Conservation (phyloP, 2,888 invertebrate genomes). For the Cosmia trapezina region DNA sequence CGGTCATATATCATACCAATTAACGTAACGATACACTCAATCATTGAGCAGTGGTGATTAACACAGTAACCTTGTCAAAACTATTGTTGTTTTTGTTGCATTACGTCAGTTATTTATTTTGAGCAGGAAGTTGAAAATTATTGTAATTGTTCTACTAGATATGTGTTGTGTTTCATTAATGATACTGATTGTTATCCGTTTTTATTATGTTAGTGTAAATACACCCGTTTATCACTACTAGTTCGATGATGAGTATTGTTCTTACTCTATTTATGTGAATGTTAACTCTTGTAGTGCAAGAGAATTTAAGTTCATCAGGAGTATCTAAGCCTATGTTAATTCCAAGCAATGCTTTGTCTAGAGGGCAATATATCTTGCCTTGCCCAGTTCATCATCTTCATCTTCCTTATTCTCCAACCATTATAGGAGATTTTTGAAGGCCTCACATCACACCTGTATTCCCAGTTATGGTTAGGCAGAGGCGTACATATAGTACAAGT, state of each 20-base stretch:
- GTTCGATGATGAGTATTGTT: neutral
- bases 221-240: neutral
- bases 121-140: slow-evolving; percentile 51
- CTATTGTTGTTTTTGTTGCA: slow-evolving; percentile 51
- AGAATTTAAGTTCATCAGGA: neutral
- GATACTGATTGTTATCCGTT: slow-evolving; percentile 50
- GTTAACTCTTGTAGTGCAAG: neutral
- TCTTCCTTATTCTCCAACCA: neutral
- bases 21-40: slow-evolving; percentile 42
- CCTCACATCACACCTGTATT: too few relatives aligned
- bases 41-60: slow-evolving; percentile 40
- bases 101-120: slow-evolving; percentile 46
- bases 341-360: neutral
- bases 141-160: slow-evolving; percentile 42
- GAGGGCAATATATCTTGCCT: neutral
- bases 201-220: slow-evolving; percentile 20
- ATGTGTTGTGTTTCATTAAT: slow-evolving; percentile 29
- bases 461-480: too few relatives aligned
- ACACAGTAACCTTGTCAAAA: slow-evolving; percentile 33
- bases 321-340: neutral
- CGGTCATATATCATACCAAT: slow-evolving; percentile 47
- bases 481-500: too few relatives aligned
- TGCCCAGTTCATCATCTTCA: neutral
- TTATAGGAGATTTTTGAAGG: neutral
- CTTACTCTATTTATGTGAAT: neutral